These are phyloP conservation scores for Brenthis hecate DNA, from an alignment of 2,888 invertebrate species.

Conservation along the genomic window DNA sequence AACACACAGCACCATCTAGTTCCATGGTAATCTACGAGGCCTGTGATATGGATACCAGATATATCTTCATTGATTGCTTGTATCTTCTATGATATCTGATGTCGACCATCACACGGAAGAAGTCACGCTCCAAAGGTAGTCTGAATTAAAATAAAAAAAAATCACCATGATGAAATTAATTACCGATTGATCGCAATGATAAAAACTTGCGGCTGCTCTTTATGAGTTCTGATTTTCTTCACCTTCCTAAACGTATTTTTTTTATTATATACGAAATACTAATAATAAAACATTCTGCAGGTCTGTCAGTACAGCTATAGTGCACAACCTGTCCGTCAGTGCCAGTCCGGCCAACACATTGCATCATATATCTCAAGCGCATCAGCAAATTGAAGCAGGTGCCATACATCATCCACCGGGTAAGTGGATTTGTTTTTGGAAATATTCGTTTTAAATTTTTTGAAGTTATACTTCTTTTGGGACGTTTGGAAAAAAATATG, in stretches of 20 bases:
- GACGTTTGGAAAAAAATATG: no score
- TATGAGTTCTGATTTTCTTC: conserved; percentile 51
- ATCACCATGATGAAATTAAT: conserved; percentile 59
- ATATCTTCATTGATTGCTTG: no score
- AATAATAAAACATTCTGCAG: conserved; percentile 44
- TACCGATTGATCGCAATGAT: conserved; percentile 62
- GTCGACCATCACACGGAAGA: no score
- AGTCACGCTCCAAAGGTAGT: no score
- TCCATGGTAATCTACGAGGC: no score
- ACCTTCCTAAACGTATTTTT: background rate
- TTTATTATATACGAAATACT: background rate
- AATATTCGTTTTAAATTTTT: no score
- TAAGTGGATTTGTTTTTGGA: conserved; percentile 49
- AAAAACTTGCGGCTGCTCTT: conserved; percentile 62
- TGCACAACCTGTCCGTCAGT: conserved; percentile 68
- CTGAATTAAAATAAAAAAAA: background rate
- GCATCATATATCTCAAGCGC: conserved; percentile 83
- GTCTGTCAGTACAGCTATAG: conserved; percentile 66
- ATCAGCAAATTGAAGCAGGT: conserved; percentile 76
- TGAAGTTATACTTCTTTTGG: no score
- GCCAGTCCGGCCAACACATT: conserved; percentile 69
- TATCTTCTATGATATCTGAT: background rate
- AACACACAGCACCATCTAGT: no score
- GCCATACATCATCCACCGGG: conserved; percentile 71
- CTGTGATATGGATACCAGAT: no score